Evolutionary conservation across 2,113 vertebrate genomes (phyloP).

Genomic region (Cervus canadensis): DNA sequence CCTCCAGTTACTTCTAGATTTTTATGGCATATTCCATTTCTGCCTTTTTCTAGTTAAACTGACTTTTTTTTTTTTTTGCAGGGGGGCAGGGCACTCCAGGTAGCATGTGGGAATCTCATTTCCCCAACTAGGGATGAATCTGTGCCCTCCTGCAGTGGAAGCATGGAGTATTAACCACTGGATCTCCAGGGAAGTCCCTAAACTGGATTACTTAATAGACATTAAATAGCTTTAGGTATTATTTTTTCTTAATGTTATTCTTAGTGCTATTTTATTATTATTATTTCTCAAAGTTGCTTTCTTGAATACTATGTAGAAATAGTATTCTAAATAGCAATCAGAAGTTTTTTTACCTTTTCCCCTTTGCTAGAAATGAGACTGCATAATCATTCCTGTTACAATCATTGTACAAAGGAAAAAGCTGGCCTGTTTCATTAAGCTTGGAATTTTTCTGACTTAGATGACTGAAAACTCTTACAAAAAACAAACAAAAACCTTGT

Average conservation of each 20-base stretch:
- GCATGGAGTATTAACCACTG: neutral
- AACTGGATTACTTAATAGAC: constrained; percentile 25
- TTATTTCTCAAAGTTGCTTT: neutral
- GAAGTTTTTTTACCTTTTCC: constrained; percentile 1
- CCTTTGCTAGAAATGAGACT: neutral
- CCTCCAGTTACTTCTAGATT: constrained; percentile 28
- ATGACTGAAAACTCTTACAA: constrained; percentile 1
- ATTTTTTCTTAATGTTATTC: neutral
- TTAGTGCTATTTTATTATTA: neutral
- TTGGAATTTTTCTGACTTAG: constrained; percentile 38
- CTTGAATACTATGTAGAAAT: neutral
- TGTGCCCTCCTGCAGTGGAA: neutral
- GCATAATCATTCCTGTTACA: neutral
- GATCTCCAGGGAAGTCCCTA: neutral
- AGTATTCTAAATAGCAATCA: neutral
- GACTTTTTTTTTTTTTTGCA: neutral
- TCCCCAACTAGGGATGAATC: neutral
- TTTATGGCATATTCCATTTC: neutral
- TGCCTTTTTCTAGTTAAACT: constrained; percentile 11
- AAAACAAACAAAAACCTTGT: neutral
- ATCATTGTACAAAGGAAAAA: neutral
- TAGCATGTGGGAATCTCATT: neutral
- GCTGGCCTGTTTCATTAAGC: neutral
- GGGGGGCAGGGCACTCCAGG: neutral
- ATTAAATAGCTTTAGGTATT: neutral